Conservation (phyloP, 2,113 vertebrate species). For the Rhinolophus ferrumequinum region DNA sequence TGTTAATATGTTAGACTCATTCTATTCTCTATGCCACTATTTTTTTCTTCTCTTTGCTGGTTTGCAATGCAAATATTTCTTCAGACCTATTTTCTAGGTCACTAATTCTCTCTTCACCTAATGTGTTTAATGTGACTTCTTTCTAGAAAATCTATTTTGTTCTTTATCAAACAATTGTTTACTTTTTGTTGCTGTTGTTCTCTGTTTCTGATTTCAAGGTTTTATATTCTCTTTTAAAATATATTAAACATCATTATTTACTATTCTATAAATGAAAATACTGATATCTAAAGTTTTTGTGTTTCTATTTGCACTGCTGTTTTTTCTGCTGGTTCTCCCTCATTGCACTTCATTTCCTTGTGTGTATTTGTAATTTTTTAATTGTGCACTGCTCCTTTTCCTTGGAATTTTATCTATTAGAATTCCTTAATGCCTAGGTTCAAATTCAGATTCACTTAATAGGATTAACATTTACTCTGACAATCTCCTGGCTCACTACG, state of each 20-base stretch:
- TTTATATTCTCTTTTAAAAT: not conserved
- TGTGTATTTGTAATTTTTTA: not conserved
- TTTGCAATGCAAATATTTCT: not conserved
- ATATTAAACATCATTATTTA: not conserved
- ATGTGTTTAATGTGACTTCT: not conserved
- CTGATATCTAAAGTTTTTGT: not conserved
- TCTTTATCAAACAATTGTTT: not conserved
- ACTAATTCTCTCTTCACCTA: not conserved
- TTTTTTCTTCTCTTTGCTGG: not conserved
- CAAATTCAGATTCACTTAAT: not conserved
- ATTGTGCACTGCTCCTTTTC: not conserved
- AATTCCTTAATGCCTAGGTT: not conserved
- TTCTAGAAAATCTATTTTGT: not conserved
- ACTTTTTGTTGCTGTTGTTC: not conserved
- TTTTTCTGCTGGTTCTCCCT: not conserved
- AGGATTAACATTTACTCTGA: not conserved
- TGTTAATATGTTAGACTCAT: not conserved
- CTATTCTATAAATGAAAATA: not conserved
- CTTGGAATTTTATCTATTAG: constrained; percentile 15
- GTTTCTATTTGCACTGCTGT: not conserved
- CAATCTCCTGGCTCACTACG: not conserved
- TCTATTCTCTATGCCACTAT: not conserved
- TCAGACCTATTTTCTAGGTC: not conserved
- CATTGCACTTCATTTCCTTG: not conserved
- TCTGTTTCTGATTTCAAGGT: not conserved